Evolutionary conservation across 2,797 vertebrate genomes (phyloP).

Genomic region (Chelidonichthys spinosus): DNA sequence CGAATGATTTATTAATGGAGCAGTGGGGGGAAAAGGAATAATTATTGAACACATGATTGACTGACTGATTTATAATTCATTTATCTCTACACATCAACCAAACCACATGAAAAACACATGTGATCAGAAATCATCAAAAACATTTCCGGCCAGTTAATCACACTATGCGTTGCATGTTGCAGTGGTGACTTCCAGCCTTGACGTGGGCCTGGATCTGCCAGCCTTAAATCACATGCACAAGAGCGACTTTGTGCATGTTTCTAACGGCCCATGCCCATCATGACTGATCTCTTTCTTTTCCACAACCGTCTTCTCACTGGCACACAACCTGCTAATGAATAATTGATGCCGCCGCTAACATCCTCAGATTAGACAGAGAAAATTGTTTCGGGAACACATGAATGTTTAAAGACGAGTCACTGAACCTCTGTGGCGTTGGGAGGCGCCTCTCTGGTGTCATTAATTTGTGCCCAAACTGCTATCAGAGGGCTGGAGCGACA

Average conservation of each 20-base stretch:
- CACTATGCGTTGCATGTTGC: neutral
- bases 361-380: slow-evolving; percentile 84
- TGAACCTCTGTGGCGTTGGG: slow-evolving; percentile 71
- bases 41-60: slow-evolving; percentile 12
- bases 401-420: slow-evolving; percentile 86
- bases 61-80: slow-evolving; percentile 37
- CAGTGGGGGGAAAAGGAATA: neutral
- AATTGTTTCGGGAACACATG: slow-evolving; percentile 83
- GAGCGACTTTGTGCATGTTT: slow-evolving; percentile 50
- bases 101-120: slow-evolving; percentile 1
- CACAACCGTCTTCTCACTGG: slow-evolving; percentile 66
- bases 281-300: slow-evolving; percentile 61
- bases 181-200: slow-evolving; percentile 2
- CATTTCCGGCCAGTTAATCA: neutral
- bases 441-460: slow-evolving; percentile 68
- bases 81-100: neutral
- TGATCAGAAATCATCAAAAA: slow-evolving; percentile 5
- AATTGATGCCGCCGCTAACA: slow-evolving; percentile 78
- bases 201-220: slow-evolving; percentile 8
- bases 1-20: slow-evolving; percentile 18
- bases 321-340: slow-evolving; percentile 78
- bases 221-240: neutral
- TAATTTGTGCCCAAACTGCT: slow-evolving; percentile 73
- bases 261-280: slow-evolving; percentile 55
- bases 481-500: slow-evolving; percentile 54